A percentile compares a stretch with the other conserved stretches of the same genome.
These are phyloP conservation scores for Chelidonichthys spinosus DNA, from an alignment of 2,797 vertebrate genomes.

Conservation along the genomic window DNA sequence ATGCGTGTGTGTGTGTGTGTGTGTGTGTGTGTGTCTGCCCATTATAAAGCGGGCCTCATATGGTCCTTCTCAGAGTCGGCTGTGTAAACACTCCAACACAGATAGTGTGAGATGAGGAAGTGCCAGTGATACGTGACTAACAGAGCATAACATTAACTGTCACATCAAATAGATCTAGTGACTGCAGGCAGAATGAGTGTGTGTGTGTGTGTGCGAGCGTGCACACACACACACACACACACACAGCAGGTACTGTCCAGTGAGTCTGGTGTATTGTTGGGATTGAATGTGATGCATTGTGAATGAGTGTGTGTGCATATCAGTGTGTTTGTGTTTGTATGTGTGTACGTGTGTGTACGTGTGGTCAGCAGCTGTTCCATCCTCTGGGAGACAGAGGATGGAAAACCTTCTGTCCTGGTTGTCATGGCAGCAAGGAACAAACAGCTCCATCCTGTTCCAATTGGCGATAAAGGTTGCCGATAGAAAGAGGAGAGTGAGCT, in stretches of 20 bases:
- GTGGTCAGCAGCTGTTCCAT: constrained; percentile 68
- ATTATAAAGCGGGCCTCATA: constrained; percentile 42
- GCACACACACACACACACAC: too few species aligned
- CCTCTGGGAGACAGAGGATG: constrained; percentile 49
- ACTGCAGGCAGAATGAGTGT: constrained; percentile 30
- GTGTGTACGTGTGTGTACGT: constrained; percentile 21
- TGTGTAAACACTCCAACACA: constrained; percentile 67
- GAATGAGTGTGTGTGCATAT: constrained; percentile 1
- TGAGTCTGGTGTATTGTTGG: constrained; percentile 22
- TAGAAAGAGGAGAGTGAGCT: constrained; percentile 53
- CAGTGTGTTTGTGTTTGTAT: constrained; percentile 11
- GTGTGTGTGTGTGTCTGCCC: background rate
- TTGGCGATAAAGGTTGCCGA: constrained; percentile 65
- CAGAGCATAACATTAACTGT: constrained; percentile 75
- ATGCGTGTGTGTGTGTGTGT: constrained; percentile 23
- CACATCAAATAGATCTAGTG: constrained; percentile 76
- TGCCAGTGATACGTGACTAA: constrained; percentile 66
- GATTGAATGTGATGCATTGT: constrained; percentile 2
- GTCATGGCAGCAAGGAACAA: constrained; percentile 75
- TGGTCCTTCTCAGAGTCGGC: constrained; percentile 50
- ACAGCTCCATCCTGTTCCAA: constrained; percentile 68
- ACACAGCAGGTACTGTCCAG: constrained; percentile 29
- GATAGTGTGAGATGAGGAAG: constrained; percentile 61
- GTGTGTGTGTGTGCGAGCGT: background rate
- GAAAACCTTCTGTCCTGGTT: constrained; percentile 68